phyloP scores from a whole-genome alignment of 2,113 vertebrate genomes.

The Maccullochella peelii region DNA sequence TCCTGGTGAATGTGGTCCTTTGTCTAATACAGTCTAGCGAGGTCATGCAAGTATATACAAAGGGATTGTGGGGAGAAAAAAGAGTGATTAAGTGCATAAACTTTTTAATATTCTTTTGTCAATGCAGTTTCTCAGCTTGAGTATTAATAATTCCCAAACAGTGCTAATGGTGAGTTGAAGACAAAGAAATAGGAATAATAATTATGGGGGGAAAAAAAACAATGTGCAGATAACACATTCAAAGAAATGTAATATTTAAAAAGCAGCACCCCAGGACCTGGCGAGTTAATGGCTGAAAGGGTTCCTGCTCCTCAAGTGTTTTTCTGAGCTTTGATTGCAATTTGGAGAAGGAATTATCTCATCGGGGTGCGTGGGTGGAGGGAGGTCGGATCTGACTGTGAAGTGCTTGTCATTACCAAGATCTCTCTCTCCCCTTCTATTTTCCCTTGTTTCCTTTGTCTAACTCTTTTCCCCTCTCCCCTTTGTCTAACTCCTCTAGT shows the following conservation, averaged over 20 bases:
- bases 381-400: constrained; percentile 82
- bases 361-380: constrained; percentile 78
- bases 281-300: constrained; percentile 83
- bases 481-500: constrained; percentile 58
- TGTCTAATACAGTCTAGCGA: constrained; percentile 1
- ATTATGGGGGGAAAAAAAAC: constrained; percentile 59
- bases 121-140: constrained; percentile 49
- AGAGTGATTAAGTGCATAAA: constrained; percentile 32
- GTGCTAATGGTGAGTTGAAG: constrained; percentile 34
- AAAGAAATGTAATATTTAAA: constrained; percentile 77
- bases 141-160: constrained; percentile 51
- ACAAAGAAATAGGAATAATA: constrained; percentile 62
- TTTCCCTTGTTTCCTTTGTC: constrained; percentile 69
- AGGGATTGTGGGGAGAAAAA: neutral
- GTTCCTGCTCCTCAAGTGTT: constrained; percentile 82
- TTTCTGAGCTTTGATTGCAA: constrained; percentile 86
- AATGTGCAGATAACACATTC: constrained; percentile 62
- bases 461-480: constrained; percentile 51
- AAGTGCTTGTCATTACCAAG: constrained; percentile 82
- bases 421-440: constrained; percentile 65
- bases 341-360: constrained; percentile 86
- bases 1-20: constrained; percentile 15
- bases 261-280: constrained; percentile 77
- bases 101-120: constrained; percentile 46
- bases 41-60: constrained; percentile 12